Conservation (phyloP, 2,113 vertebrate genomes). For the Oenanthe melanoleuca region DNA sequence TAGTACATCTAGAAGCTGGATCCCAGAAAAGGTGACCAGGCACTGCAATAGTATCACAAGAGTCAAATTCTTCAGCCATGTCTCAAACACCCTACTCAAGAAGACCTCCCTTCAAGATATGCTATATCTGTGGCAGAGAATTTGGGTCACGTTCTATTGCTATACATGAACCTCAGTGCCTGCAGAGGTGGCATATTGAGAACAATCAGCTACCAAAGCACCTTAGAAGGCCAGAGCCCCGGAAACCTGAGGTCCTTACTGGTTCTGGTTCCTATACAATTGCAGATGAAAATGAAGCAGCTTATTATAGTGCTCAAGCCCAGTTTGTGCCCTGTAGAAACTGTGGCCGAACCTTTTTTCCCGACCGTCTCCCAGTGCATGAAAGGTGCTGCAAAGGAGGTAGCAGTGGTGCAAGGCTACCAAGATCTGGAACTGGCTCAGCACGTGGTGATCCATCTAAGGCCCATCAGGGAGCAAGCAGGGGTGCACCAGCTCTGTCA, state of each 20-base stretch:
- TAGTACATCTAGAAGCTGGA: not conserved
- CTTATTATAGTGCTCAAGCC: conserved; percentile 59
- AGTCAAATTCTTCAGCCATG: conserved; percentile 15
- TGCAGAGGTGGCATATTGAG: conserved; percentile 75
- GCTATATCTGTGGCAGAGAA: conserved; percentile 80
- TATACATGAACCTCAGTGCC: conserved; percentile 80
- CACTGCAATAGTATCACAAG: conserved; percentile 45
- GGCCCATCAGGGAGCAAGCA: not conserved
- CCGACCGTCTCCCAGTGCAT: conserved; percentile 69
- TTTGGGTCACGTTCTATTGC: conserved; percentile 77
- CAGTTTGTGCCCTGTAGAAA: conserved; percentile 70
- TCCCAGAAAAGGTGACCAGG: conserved; percentile 23
- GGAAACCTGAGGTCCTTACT: conserved; percentile 42
- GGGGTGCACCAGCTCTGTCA: not conserved
- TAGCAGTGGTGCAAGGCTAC: not conserved
- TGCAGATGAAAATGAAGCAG: conserved; percentile 45
- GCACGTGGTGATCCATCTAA: not conserved
- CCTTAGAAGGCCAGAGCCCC: conserved; percentile 69
- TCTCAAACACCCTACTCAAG: conserved; percentile 36
- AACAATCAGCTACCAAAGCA: conserved; percentile 73
- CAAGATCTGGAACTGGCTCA: not conserved
- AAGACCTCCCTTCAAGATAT: conserved; percentile 69
- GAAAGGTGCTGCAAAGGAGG: conserved; percentile 66
- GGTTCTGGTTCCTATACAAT: not conserved
- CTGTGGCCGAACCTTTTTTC: conserved; percentile 73